phyloP scores from a whole-genome alignment of 2,113 vertebrate species.

The Morone chrysops region DNA sequence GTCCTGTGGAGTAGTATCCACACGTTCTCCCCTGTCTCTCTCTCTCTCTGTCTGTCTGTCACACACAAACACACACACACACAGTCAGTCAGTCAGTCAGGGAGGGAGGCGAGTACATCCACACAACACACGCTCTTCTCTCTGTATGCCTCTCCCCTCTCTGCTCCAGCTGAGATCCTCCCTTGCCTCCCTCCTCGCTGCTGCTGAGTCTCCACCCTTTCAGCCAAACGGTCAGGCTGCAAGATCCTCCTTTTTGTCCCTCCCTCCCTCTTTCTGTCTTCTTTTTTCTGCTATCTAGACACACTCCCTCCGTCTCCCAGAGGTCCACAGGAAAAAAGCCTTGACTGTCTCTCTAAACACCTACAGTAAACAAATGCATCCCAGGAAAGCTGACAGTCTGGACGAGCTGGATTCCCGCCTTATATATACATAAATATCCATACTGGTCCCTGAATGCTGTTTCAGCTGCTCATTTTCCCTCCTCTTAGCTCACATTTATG shows the following conservation, averaged over 20 bases:
- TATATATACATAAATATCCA: constrained; percentile 26
- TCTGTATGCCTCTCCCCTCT: constrained; percentile 49
- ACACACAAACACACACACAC: constrained; percentile 51
- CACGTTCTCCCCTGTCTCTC: constrained; percentile 30
- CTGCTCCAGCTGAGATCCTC: constrained; percentile 72
- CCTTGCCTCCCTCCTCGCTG: constrained; percentile 65
- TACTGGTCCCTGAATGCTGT: not conserved
- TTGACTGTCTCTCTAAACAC: constrained; percentile 60
- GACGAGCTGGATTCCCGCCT: constrained; percentile 3
- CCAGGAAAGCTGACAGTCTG: constrained; percentile 37
- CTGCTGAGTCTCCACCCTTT: constrained; percentile 81
- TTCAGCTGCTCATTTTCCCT: not conserved
- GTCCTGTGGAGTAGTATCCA: constrained; percentile 68
- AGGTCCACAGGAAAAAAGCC: constrained; percentile 71
- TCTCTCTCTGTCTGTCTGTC: constrained; percentile 46
- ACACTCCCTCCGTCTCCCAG: constrained; percentile 50
- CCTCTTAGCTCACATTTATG: not conserved
- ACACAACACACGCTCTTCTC: constrained; percentile 64
- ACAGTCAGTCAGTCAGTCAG: constrained; percentile 49
- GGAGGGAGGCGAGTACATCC: constrained; percentile 56
- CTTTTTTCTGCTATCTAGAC: constrained; percentile 51
- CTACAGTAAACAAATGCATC: constrained; percentile 68
- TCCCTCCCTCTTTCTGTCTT: constrained; percentile 28
- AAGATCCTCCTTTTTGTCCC: constrained; percentile 56
- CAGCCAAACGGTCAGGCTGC: constrained; percentile 67